Conservation (phyloP, 2,888 invertebrate genomes). For the Meiosimyza decipiens region DNA sequence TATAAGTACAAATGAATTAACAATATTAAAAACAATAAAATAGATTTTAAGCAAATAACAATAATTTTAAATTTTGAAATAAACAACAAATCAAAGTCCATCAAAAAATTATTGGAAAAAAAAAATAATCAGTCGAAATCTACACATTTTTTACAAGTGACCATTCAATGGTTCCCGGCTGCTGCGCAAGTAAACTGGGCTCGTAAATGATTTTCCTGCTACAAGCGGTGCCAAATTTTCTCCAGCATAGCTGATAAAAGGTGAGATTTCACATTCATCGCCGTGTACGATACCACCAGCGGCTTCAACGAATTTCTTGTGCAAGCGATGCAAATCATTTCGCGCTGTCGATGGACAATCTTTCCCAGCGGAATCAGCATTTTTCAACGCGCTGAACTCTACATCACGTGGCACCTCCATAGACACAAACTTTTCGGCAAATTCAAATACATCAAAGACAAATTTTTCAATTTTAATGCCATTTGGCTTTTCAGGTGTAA, state of each 20-base stretch:
- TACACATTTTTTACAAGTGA: constrained; percentile 53
- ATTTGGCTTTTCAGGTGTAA: constrained; percentile 85
- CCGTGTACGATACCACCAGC: constrained; percentile 82
- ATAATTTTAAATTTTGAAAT: too few relatives aligned
- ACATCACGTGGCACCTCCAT: constrained; percentile 92
- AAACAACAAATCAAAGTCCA: too few relatives aligned
- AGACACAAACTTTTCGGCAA: constrained; percentile 89
- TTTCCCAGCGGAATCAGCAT: constrained; percentile 85
- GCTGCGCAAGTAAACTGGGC: constrained; percentile 73
- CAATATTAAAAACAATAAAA: too few relatives aligned
- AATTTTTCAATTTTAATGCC: constrained; percentile 99
- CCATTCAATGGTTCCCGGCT: constrained; percentile 63
- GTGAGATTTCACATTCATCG: constrained; percentile 88
- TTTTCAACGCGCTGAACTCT: constrained; percentile 98
- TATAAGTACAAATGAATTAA: too few relatives aligned
- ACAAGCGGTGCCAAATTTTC: constrained; percentile 81
- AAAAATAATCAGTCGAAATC: too few relatives aligned
- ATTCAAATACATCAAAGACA: constrained; percentile 98
- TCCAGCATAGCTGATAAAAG: constrained; percentile 89
- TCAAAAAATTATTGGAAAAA: too few relatives aligned
- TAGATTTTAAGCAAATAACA: too few relatives aligned
- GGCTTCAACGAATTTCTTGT: constrained; percentile 80
- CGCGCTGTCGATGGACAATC: constrained; percentile 92
- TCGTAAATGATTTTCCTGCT: constrained; percentile 74
- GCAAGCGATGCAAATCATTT: constrained; percentile 80